Base-by-base conservation (phyloP, 2,113 vertebrate species). In the Mustelus asterias region DNA sequence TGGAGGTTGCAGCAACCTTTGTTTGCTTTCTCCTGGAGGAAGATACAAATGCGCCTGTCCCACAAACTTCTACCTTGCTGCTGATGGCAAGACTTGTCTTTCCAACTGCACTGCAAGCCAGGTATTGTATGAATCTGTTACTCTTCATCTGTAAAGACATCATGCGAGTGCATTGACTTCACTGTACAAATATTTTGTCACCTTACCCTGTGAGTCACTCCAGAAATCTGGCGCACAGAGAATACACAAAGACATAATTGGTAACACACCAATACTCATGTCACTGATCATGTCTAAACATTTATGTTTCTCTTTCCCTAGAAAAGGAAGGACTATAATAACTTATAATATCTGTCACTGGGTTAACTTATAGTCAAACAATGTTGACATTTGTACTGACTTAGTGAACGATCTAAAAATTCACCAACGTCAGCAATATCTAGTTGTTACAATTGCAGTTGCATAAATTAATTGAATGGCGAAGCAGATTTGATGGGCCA, bases 21-120 rank as follows among this genome's bases (percentile, higher is more conserved):
- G 99, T 97, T 98, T 99, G 88, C 97, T 99, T 33, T 98, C 99
- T 58, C 99, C 99, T 0, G 98, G 97, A 93, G 98, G 97, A 96
- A 97, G 97, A 96, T 98, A 99, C 96, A 98, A 98, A 5, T 99
- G 99, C 44, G 98, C 99, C 96, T 99, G 99, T 96, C 99, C 99
- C 96, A 99, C 99, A 41, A 99, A 99, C 97, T 99, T 99, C 96
- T 99, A 99, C 97, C 97, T 99, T 95, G 99, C 99, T 18, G 97
- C 98, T 0, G 99, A 99, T 96, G 98, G 98, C 78, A 99, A 97
- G 97, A 99, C 98, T 1, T 99, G 99, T 96, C 97, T 99, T 85
- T 99, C 99, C 48, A 99, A 99, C 97, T 99, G 99, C 97, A 99
- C 99, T 14, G 98, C 99, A 96, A 99, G 99, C 96, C 99, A 99